phyloP scores from a whole-genome alignment of 2,797 vertebrate genomes.

The Dromococcyx pavoninus region DNA sequence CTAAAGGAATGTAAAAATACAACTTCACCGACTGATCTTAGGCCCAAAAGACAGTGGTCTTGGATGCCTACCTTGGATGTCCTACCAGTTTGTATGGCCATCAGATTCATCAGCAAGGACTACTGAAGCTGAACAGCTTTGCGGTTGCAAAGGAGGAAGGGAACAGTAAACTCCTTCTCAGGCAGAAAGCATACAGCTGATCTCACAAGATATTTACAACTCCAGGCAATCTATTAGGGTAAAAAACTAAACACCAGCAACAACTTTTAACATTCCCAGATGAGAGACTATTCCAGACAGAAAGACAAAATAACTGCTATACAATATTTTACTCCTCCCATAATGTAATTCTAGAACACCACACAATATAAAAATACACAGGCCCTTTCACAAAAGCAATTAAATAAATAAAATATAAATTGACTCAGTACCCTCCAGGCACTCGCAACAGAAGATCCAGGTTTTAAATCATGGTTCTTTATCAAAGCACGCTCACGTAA shows the following conservation, averaged over 20 bases:
- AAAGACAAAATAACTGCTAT: not conserved
- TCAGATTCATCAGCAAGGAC: not conserved
- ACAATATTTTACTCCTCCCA: not conserved
- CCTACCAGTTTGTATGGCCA: not conserved
- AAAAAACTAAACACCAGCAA: not conserved
- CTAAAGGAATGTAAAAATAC: not conserved
- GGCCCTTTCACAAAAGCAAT: not conserved
- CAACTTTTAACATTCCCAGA: not conserved
- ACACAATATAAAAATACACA: not conserved
- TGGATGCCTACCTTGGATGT: not conserved
- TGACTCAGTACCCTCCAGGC: not conserved
- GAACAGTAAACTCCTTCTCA: not conserved
- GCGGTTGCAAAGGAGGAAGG: not conserved
- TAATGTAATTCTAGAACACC: not conserved
- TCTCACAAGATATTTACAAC: not conserved
- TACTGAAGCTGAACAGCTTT: not conserved
- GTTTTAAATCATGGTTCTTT: not conserved
- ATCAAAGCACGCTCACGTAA: not conserved
- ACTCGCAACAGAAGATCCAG: not conserved
- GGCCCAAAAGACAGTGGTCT: not conserved
- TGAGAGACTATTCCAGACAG: not conserved
- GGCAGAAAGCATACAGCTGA: not conserved
- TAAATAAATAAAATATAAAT: conserved; percentile 37
- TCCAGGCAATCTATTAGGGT: not conserved
- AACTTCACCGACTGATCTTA: not conserved